Evolutionary conservation across 2,797 vertebrate species (phyloP).

Genomic region (Hydrophis major): DNA sequence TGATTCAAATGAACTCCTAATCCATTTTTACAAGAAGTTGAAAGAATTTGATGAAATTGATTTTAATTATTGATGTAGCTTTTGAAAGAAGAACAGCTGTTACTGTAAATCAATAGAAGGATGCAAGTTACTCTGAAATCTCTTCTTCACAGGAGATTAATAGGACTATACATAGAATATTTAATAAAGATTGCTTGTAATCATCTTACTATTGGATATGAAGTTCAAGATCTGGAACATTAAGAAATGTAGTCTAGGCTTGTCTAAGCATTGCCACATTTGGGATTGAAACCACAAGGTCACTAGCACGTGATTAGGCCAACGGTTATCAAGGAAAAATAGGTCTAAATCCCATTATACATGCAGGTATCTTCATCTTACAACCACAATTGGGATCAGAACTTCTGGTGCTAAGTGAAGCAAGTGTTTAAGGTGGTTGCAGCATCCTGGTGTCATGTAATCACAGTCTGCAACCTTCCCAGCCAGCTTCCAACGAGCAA

Average conservation of each 20-base stretch:
- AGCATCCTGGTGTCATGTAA: background rate
- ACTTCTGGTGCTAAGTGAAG: background rate
- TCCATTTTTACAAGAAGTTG: background rate
- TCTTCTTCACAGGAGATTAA: conserved; percentile 3
- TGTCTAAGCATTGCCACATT: background rate
- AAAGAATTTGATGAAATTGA: background rate
- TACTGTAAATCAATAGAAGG: background rate
- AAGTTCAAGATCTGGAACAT: background rate
- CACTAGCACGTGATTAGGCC: background rate
- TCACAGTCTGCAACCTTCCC: background rate
- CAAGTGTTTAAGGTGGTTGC: background rate
- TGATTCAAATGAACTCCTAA: background rate
- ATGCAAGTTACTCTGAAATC: background rate
- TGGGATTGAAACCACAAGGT: background rate
- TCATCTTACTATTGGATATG: background rate
- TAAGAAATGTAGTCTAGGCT: background rate
- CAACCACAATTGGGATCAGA: background rate
- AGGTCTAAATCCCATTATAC: background rate
- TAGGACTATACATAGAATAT: background rate
- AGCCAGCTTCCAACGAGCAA: background rate
- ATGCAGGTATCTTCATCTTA: background rate
- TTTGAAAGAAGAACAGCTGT: background rate
- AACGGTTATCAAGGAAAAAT: background rate
- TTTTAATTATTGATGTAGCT: background rate
- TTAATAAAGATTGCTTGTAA: background rate